Evolutionary conservation across 2,797 vertebrate genomes (phyloP), one percentile per base, ranked within the genome.

Genomic region (Cynodonichthys magdalenae): DNA sequence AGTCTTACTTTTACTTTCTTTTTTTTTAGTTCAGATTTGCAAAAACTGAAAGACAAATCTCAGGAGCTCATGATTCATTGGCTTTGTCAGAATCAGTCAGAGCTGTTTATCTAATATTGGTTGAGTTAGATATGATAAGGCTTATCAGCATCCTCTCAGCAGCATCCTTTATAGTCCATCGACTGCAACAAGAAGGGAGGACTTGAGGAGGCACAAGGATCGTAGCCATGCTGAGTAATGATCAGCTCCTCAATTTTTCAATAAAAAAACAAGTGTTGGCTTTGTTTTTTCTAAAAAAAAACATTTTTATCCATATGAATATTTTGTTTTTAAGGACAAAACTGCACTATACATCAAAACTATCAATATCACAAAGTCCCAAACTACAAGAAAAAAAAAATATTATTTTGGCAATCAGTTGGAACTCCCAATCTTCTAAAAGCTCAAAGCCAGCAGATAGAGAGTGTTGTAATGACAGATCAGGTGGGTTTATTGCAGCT

Each of bases 201-300:
- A 59, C 19, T 44, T 46, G 12, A 66, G 34, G 53, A 53, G 19
- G 54, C n/a, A 34, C 51, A 65, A 66, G 53, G 57, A 74, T 50
- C 28, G 2, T 20, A 54, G 58, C 52, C 41, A 49, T 46, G 12
- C 3, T 7, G n/a, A 36, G 31, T 24, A 46, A 57, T 53, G 15
- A 66, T 46, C 8, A 24, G 46, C 51, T 5, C 52, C 19, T 29
- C 20, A 4, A 3, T 46, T 56, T 41, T 57, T 42, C 34, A 36
- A 31, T 5, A 31, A 31, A 31, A 31, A 31, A 2, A 0, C 4
- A 31, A 48, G 12, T 39, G 73, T 53, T 53, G 63, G 70, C 52
- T 80, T 48, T 19, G 24, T 14, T 45, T 57, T 56, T 79, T 77
- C 66, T 24, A 24, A 24, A 24, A 48, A 44, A 58, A 82, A 70